Base-by-base conservation (phyloP, 2,888 invertebrate genomes). In the Pseudoips prasinana region DNA sequence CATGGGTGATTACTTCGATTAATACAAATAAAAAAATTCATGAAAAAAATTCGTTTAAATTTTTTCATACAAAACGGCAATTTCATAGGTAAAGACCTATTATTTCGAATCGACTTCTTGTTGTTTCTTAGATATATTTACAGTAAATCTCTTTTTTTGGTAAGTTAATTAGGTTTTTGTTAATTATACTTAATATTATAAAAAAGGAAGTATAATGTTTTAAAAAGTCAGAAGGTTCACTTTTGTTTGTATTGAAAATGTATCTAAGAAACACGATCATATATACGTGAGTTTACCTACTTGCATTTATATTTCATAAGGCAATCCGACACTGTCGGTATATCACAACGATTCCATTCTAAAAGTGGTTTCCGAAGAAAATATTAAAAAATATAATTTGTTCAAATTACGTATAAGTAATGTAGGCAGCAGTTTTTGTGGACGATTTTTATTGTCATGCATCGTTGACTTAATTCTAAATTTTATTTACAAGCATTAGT, bases 361-460 rank as follows among this genome's bases (percentile, higher is more conserved):
- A 75, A 52, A 63, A 61, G 59, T 58, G 45, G 41, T 55, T 50
- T 59, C 47, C 34, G 30, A 52, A 46, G 48, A 63, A 61, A 63
- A 61, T 53, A 38, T 55, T 58, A 55, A 64, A 66, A 62, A 62
- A 61, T 66, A 65, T 48, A 61, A 38, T 80, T 79, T 83, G 81
- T 79, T 84, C 81, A 61, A 62, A 48, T 70, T 77, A 79, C 74
- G 75, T 75, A 75, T 70, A 46, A 64, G 63, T 18, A 20, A 14
- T 14, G 66, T 63, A 73, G 69, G 67, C 64, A 64, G 53, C 50
- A 41, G 51, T 59, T 57, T 56, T 47, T 58, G 57, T 66, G 73
- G 72, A 72, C 66, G 66, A 64, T 71, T 44, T 51, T 48, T 52
- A 67, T 82, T 85, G 85, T 84, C 85, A 85, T 86, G 82, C 74